Percentiles rank a stretch among this genome's conserved stretches.
Conservation (phyloP, 1,140 invertebrate species). For the Forficula auricularia region DNA sequence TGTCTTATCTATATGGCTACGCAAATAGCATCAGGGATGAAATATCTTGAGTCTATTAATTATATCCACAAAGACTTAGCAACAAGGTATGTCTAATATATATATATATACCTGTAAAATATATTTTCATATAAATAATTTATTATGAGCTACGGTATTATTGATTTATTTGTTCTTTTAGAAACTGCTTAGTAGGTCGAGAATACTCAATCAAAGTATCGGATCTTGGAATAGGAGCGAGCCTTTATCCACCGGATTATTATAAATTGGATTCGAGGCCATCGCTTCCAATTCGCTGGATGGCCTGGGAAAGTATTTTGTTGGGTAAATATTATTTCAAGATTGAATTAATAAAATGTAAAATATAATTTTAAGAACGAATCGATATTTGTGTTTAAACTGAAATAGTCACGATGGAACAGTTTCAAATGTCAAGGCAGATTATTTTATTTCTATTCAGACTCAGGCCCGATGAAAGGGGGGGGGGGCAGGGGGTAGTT, state of each 20-base stretch:
- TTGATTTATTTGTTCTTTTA: constrained; percentile 24
- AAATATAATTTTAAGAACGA: too few relatives aligned
- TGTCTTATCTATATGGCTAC: constrained; percentile 55
- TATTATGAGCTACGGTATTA: too few relatives aligned
- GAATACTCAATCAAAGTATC: constrained; percentile 65
- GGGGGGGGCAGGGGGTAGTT: too few relatives aligned
- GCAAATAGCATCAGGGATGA: constrained; percentile 71
- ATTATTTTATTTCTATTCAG: too few relatives aligned
- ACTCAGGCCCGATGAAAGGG: too few relatives aligned
- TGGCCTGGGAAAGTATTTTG: constrained; percentile 43
- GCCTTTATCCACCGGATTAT: constrained; percentile 50
- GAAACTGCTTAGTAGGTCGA: constrained; percentile 70
- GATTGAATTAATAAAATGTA: too few relatives aligned
- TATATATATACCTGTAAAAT: not conserved
- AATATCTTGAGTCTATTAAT: constrained; percentile 62
- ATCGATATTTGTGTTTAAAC: too few relatives aligned
- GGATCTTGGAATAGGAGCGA: constrained; percentile 49
- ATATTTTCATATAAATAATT: not conserved
- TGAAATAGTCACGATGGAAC: too few relatives aligned
- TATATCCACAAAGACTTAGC: constrained; percentile 66
- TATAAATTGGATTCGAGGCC: constrained; percentile 40
- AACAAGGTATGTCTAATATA: constrained; percentile 37
- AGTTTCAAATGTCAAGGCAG: too few relatives aligned
- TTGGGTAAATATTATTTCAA: constrained; percentile 33
- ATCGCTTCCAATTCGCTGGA: constrained; percentile 44